Percentiles rank a stretch among this genome's conserved stretches.
phyloP scores from a whole-genome alignment of 1,140 invertebrate genomes.

The Bombus waltoni region DNA sequence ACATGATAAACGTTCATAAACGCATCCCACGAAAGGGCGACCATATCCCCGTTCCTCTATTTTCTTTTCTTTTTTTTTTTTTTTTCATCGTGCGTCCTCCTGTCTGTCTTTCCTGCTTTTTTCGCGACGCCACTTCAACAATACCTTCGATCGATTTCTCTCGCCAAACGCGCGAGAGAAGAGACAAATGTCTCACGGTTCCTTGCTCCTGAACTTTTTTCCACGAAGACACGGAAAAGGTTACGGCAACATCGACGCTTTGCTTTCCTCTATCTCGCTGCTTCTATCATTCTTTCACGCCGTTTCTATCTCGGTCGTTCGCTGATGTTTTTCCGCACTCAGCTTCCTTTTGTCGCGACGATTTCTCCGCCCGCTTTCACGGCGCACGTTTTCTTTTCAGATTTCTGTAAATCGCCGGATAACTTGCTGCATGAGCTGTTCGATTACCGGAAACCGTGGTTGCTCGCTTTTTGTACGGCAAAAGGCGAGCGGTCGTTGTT shows the following conservation, averaged over 20 bases:
- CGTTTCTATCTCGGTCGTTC: neutral
- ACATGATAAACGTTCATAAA: conserved; percentile 39
- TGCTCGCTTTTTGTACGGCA: neutral
- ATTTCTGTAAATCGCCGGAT: conserved; percentile 38
- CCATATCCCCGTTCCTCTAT: neutral
- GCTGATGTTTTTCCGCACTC: neutral
- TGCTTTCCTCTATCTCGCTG: neutral
- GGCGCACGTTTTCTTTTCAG: conserved; percentile 10
- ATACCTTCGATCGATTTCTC: conserved; percentile 60
- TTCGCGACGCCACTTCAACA: conserved; percentile 38
- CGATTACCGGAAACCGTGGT: neutral
- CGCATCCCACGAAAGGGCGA: neutral
- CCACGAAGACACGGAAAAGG: conserved; percentile 49
- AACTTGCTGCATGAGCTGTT: neutral
- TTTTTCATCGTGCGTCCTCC: too few relatives aligned
- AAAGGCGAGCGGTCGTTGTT: neutral
- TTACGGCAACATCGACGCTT: conserved; percentile 51
- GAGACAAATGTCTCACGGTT: conserved; percentile 58
- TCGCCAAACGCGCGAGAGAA: conserved; percentile 54
- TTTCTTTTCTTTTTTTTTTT: too few relatives aligned
- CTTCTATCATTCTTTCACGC: neutral
- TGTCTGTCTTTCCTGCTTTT: neutral
- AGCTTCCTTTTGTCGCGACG: conserved; percentile 30
- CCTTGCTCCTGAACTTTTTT: conserved; percentile 62
- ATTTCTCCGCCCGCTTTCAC: conserved; percentile 4